Evolutionary conservation across 2,888 invertebrate species (phyloP).

Genomic region (Drosophila antonietae): DNA sequence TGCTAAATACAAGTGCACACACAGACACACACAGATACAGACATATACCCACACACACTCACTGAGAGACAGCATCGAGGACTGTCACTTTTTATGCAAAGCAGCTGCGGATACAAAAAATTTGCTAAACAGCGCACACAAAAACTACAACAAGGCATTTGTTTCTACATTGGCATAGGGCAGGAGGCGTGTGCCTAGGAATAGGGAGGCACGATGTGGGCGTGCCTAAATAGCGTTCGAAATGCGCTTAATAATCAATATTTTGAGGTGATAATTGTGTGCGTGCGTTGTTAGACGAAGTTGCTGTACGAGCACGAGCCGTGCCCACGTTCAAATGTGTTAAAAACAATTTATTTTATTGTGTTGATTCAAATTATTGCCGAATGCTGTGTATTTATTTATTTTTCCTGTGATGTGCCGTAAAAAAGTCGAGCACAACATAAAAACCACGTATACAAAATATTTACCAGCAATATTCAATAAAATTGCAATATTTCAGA

Average conservation of each 20-base stretch:
- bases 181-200: not conserved
- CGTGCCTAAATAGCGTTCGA: conserved; percentile 59
- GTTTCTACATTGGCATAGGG: conserved; percentile 24
- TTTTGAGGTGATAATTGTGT: conserved; percentile 76
- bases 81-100: conserved; percentile 75
- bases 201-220: not conserved
- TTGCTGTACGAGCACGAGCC: not conserved
- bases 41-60: not conserved
- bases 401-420: not conserved
- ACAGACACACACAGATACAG: conserved; percentile 6
- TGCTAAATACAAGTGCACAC: conserved; percentile 64
- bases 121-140: conserved; percentile 53
- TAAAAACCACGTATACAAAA: conserved; percentile 1
- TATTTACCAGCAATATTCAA: conserved; percentile 10
- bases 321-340: conserved; percentile 10
- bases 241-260: conserved; percentile 78
- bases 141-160: conserved; percentile 54
- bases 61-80: not conserved
- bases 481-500: conserved; percentile 11
- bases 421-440: not conserved
- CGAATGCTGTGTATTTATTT: not conserved
- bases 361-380: conserved; percentile 26
- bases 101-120: conserved; percentile 47
- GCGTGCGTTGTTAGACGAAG: conserved; percentile 55
- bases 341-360: conserved; percentile 29